phyloP scores from a whole-genome alignment of 2,113 vertebrate species.

The Phalacrocorax pelagicus region DNA sequence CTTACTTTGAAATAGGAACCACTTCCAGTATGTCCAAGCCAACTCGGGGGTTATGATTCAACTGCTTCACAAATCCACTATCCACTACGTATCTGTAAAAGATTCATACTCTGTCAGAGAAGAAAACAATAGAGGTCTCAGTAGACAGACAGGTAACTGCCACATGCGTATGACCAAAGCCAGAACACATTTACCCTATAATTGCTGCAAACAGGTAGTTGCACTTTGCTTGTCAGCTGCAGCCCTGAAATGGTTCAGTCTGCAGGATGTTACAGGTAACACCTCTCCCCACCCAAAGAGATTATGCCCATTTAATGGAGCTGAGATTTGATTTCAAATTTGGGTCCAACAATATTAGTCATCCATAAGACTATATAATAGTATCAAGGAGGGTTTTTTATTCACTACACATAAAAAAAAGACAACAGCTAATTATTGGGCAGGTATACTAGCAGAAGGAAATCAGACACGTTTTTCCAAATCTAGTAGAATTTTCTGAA shows the following conservation, averaged over 20 bases:
- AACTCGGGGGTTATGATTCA: constrained; percentile 93
- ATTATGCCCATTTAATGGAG: background rate
- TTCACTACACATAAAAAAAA: background rate
- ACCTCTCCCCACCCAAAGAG: background rate
- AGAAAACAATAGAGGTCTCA: background rate
- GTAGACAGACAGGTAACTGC: background rate
- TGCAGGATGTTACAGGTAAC: background rate
- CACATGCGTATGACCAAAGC: accelerated
- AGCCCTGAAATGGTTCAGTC: background rate
- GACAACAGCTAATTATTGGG: background rate
- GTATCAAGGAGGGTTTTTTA: background rate
- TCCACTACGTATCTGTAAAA: constrained; percentile 89
- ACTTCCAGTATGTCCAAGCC: constrained; percentile 94
- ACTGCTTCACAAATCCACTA: constrained; percentile 96
- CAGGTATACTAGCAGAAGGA: background rate
- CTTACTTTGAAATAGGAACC: constrained; percentile 97
- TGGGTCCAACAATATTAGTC: background rate
- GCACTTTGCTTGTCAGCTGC: background rate
- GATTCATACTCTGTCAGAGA: background rate
- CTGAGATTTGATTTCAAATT: background rate
- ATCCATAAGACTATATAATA: background rate
- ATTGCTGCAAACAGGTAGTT: background rate
- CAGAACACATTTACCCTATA: background rate
- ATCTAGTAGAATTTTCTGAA: background rate
- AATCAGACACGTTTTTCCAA: background rate